Base-by-base conservation (phyloP, 2,113 vertebrate genomes). In the Sphyrna mokarran region DNA sequence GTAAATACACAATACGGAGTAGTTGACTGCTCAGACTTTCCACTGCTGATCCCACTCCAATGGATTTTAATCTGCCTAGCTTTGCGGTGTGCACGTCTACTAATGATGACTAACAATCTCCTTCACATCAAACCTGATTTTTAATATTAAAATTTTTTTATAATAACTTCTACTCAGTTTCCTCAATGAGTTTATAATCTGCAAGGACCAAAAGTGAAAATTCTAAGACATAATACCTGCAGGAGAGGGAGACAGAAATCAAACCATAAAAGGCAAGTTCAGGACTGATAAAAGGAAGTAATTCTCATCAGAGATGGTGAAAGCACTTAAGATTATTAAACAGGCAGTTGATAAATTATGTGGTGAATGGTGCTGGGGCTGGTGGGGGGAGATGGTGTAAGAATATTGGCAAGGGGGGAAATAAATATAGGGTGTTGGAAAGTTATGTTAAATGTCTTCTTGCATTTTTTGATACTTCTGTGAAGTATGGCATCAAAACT, bases 1-100 rank as follows among this genome's bases (percentile, higher is more conserved):
- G 29, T 16, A 90, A 90, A 90, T 29, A 90, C 54, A 61, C 58
- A 90, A 90, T 90, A 90, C 16, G 61, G 87, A 61, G 54, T 29
- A 33, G 11, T 90, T 90, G 87, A 90, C 87, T 54, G 48, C 86
- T 89, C 87, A 61, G 87, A 90, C 26, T 90, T 90, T 90, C 87
- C 87, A 90, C 63, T 90, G 54, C 87, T 90, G 87, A 90, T 90
- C 87, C 87, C 33, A 90, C 87, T 54, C 87, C 87, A 90, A 90
- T 22, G 11, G 87, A 61, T 90, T 63, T 90, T 90, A 90, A 90
- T 90, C 87, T 90, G 54, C 87, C 48, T 54, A 90, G 54, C 87
- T 33, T 54, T 63, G 87, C 54, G 63, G 87, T 61, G 16, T 61
- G 29, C 86, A 61, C 54, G 33, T 90, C 87, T 90, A 90, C 87